Evolutionary conservation across 1,140 invertebrate species (phyloP), one percentile per base, ranked within the genome.

Genomic region (Hyles euphorbiae): DNA sequence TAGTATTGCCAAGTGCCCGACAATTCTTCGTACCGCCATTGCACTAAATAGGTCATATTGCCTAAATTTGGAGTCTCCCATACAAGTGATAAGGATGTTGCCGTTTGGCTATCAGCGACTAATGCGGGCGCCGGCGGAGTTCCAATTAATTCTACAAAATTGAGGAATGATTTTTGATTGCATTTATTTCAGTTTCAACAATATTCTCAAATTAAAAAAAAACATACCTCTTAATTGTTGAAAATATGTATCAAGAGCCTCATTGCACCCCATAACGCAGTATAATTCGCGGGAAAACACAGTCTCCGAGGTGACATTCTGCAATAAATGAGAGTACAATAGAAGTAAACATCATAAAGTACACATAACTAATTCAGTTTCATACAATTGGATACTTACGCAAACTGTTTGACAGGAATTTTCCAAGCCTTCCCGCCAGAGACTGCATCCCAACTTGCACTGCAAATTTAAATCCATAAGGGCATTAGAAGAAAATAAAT

Each of bases 251-350:
- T 93, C 94, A 53, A 95, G 80, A 49, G 95, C 94, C 80, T 94
- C 92, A 83, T 95, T 93, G 84, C 96, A 94, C 56, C 94, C 95
- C 82, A 94, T 92, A n/a, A 94, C 92, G 76, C 95, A 96, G 72
- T 94, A 95, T 3, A 95, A 80, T 80, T 94, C 92, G 72, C 94
- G 91, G 6, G 92, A 91, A 62, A 92, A 91, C 46, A 94, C 81
- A 33, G 92, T 81, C 69, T 93, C 92, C 64, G 92, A 90, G 6
- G 93, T 93, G 66, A 91, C 91, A 86, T 94, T 94, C 93, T 94
- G 84, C 90, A 78, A 68, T 43, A 46, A 74, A n/a, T 9, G 6
- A 33, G 4, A 22, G 12, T 34, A 9, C 11, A 59, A 34, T 51
- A 56, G 51, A 7, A 51, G 22, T 51, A 22, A 51, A 22, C 10